A percentile compares a stretch with the other conserved stretches of the same genome.
Conservation (phyloP, 30 jellyfish, hydroid and myxozoan genomes). For the Sanderia malayensis region DNA sequence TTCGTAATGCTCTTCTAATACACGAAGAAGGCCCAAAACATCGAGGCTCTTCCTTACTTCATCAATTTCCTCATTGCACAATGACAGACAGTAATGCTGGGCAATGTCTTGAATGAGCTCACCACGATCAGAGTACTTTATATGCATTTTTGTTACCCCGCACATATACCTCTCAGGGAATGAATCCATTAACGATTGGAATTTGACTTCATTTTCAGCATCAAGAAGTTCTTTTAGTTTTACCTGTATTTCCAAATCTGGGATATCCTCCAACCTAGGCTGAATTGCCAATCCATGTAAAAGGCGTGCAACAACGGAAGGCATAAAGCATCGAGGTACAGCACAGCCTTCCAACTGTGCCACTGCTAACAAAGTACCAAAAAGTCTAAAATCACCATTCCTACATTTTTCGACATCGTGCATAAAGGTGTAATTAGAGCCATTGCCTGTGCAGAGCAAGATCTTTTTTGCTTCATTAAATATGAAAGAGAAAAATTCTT, state of each 20-base stretch:
- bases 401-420: background rate
- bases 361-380: constrained; percentile 15
- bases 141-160: constrained; percentile 1
- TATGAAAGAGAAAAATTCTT: background rate
- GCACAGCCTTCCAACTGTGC: constrained; percentile 3
- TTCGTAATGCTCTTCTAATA: background rate
- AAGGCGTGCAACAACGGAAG: background rate
- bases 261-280: too few relatives aligned
- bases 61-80: too few relatives aligned
- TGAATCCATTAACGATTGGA: too few relatives aligned
- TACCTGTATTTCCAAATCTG: too few relatives aligned
- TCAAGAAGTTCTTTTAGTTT: too few relatives aligned
- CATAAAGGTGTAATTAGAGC: constrained; percentile 1
- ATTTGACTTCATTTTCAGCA: too few relatives aligned
- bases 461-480: constrained; percentile 1
- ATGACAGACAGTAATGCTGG: background rate
- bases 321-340: constrained; percentile 5
- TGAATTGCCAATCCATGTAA: background rate
- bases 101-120: constrained; percentile 3
- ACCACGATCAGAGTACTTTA: constrained; percentile 4
- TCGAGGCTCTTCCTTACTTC: too few relatives aligned
- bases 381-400: constrained; percentile 11
- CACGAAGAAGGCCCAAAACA: background rate
- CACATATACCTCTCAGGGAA: background rate
- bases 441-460: constrained; percentile 11